phyloP scores from a whole-genome alignment of 2,797 vertebrate genomes.

The Graptemys geographica region DNA sequence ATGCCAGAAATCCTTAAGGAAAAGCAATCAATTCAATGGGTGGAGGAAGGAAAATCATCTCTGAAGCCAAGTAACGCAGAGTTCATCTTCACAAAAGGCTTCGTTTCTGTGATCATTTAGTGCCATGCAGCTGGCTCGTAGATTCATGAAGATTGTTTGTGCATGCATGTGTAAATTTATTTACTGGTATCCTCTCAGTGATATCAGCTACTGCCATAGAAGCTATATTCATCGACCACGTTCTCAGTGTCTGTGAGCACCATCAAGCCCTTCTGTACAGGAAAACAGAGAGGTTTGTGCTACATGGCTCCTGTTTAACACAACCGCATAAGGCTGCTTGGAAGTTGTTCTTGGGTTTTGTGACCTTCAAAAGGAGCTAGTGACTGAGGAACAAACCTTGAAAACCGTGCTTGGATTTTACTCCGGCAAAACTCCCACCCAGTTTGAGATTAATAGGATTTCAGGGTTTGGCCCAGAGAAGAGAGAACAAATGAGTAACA shows the following conservation, averaged over 20 bases:
- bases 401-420: not conserved
- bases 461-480: not conserved
- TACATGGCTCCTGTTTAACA: not conserved
- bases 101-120: not conserved
- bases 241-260: not conserved
- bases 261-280: not conserved
- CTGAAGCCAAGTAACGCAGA: conserved; percentile 9
- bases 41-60: conserved; percentile 5
- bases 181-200: not conserved
- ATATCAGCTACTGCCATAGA: not conserved
- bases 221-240: not conserved
- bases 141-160: not conserved
- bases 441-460: conserved; percentile 1
- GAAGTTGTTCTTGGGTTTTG: not conserved
- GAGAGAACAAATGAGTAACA: not conserved
- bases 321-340: not conserved
- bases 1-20: not conserved
- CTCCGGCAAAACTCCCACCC: conserved; percentile 10
- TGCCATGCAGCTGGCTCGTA: not conserved
- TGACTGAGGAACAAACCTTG: not conserved
- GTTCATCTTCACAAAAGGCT: not conserved
- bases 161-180: not conserved
- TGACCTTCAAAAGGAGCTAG: not conserved
- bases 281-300: not conserved
- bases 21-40: conserved; percentile 11